A percentile compares a stretch with the other conserved stretches of the same genome.
Conservation (phyloP, 2,888 invertebrate genomes). For the Craniophora ligustri region DNA sequence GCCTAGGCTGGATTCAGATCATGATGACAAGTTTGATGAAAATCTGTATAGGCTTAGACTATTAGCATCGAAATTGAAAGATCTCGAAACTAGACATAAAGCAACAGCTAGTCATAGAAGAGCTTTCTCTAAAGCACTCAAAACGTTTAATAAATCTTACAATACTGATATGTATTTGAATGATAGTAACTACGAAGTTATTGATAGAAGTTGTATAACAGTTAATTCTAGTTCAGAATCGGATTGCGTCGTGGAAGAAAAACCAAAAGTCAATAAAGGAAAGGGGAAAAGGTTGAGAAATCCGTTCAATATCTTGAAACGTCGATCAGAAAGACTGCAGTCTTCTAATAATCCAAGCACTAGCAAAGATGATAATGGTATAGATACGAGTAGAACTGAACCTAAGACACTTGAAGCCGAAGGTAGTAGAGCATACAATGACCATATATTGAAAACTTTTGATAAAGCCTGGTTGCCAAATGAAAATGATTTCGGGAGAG, state of each 20-base stretch:
- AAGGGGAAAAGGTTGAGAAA: constrained; percentile 72
- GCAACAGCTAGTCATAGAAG: constrained; percentile 70
- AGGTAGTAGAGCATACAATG: constrained; percentile 45
- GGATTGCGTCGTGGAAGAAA: constrained; percentile 67
- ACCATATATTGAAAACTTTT: constrained; percentile 57
- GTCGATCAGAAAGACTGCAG: constrained; percentile 57
- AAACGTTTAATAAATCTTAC: constrained; percentile 76
- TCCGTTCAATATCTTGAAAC: constrained; percentile 78
- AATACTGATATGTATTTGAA: constrained; percentile 75
- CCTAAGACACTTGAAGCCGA: neutral
- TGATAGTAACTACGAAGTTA: constrained; percentile 63
- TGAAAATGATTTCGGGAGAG: constrained; percentile 74
- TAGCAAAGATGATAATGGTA: constrained; percentile 24
- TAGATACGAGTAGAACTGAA: constrained; percentile 11
- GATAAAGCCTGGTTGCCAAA: constrained; percentile 71
- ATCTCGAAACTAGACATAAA: constrained; percentile 63
- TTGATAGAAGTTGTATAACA: constrained; percentile 68
- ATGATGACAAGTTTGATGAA: constrained; percentile 56
- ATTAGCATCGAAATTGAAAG: constrained; percentile 68
- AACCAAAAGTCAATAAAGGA: constrained; percentile 43
- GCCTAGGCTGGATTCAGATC: constrained; percentile 49
- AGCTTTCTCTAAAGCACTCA: constrained; percentile 74
- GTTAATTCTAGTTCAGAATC: constrained; percentile 77
- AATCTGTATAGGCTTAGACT: constrained; percentile 68
- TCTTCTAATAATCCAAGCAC: constrained; percentile 33